A percentile compares a stretch with the other conserved stretches of the same genome.
phyloP scores from a whole-genome alignment of 1,140 invertebrate genomes.

The Bradysia coprophila region DNA sequence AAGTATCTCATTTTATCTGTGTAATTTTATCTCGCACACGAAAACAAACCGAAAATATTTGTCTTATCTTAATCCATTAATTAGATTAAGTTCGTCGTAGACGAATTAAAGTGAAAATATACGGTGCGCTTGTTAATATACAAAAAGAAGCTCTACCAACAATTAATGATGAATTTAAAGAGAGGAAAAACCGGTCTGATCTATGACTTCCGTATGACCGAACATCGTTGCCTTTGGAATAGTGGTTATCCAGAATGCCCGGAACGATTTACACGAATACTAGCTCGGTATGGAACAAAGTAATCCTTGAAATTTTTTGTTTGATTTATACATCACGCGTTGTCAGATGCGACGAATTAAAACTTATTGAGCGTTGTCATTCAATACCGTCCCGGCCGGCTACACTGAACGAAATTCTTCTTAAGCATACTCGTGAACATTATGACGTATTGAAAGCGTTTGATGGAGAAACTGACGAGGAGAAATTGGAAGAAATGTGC shows the following conservation, averaged over 20 bases:
- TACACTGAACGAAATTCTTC: constrained; percentile 48
- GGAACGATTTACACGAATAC: constrained; percentile 42
- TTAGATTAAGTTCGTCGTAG: no score
- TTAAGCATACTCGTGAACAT: constrained; percentile 41
- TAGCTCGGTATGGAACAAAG: constrained; percentile 41
- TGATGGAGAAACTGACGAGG: constrained; percentile 39
- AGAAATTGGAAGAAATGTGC: constrained; percentile 48
- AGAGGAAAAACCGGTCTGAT: constrained; percentile 52
- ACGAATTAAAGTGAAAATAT: no score
- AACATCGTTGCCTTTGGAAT: constrained; percentile 72
- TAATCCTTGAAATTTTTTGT: no score
- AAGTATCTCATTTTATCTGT: no score
- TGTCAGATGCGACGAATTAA: constrained; percentile 55
- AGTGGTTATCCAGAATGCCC: constrained; percentile 64
- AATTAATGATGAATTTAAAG: no score
- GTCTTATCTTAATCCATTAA: no score
- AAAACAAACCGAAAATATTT: no score
- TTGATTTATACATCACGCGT: no score
- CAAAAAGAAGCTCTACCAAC: no score
- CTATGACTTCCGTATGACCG: constrained; percentile 55
- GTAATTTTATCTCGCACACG: no score
- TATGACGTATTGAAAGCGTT: constrained; percentile 43
- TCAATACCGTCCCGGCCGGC: constrained; percentile 36
- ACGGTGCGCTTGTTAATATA: no score
- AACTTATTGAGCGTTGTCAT: constrained; percentile 48